These are phyloP conservation scores for Corynorhinus townsendii DNA, from an alignment of 2,113 vertebrate species.

Conservation along the genomic window DNA sequence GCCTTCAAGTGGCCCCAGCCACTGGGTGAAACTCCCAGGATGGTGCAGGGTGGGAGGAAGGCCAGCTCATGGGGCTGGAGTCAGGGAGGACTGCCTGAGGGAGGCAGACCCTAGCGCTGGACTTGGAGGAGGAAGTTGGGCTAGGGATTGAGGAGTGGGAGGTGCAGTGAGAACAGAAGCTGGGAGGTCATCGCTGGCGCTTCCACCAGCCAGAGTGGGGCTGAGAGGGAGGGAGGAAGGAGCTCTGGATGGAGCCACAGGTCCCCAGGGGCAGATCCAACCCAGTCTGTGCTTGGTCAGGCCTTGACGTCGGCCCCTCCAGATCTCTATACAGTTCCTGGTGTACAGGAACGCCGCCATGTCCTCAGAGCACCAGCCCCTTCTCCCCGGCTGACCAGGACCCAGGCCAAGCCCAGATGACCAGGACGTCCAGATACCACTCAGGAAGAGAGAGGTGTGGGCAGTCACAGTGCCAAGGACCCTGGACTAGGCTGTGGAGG, in stretches of 20 bases:
- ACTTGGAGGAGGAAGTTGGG: not conserved
- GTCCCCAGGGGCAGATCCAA: not conserved
- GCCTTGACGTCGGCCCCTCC: constrained; percentile 65
- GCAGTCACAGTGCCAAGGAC: accelerated
- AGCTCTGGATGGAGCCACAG: accelerated
- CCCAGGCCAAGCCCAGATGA: accelerated
- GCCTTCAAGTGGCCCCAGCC: not conserved
- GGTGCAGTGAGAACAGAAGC: not conserved
- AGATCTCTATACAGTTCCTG: constrained; percentile 84
- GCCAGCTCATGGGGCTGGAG: not conserved
- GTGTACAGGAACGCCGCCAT: not conserved
- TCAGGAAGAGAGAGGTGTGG: not conserved
- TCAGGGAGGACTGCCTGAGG: not conserved
- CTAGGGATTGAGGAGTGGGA: accelerated
- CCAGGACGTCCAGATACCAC: not conserved
- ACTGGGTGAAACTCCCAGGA: not conserved
- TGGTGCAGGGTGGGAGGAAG: not conserved
- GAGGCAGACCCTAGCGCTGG: accelerated
- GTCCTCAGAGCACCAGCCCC: constrained; percentile 47
- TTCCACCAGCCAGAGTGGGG: not conserved
- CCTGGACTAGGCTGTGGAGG: not conserved
- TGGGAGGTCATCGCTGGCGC: not conserved
- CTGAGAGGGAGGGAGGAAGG: not conserved
- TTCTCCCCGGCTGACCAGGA: constrained; percentile 73
- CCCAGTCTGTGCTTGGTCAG: not conserved